Evolutionary conservation across 2,797 vertebrate species (phyloP).

Genomic region (Poeciliopsis infans): DNA sequence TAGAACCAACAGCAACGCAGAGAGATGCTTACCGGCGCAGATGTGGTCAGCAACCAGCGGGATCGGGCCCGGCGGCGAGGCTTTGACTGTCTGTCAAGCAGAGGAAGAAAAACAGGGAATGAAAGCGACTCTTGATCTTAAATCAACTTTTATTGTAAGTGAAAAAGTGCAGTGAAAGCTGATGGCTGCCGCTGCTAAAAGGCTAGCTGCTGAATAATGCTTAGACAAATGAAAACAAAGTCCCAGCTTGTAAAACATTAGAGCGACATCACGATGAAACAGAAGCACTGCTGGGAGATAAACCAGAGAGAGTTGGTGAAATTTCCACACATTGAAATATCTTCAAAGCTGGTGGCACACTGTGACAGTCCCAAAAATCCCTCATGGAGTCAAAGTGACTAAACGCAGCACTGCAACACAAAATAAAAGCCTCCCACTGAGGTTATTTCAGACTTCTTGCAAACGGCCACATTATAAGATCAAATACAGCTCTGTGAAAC

Average conservation of each 20-base stretch:
- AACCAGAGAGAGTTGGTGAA: neutral
- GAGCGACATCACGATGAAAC: neutral
- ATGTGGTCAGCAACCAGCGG: slow-evolving; percentile 52
- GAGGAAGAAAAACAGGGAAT: slow-evolving; percentile 45
- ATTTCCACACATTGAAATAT: neutral
- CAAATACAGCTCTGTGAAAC: slow-evolving; percentile 16
- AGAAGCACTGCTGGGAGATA: neutral
- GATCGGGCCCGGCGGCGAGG: slow-evolving; percentile 26
- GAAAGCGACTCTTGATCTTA: slow-evolving; percentile 22
- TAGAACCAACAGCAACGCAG: slow-evolving; percentile 14
- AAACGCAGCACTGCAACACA: neutral
- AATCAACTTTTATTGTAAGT: slow-evolving; percentile 30
- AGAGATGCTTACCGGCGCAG: slow-evolving; percentile 53
- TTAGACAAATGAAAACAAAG: slow-evolving; percentile 6
- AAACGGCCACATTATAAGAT: slow-evolving; percentile 33
- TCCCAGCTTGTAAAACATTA: neutral
- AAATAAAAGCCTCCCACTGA: slow-evolving; percentile 15
- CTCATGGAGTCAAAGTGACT: slow-evolving; percentile 6
- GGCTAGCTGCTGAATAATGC: slow-evolving; percentile 2
- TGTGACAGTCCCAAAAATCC: neutral
- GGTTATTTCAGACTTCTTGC: slow-evolving; percentile 32
- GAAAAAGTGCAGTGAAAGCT: slow-evolving; percentile 8
- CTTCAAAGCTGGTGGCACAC: slow-evolving; percentile 1
- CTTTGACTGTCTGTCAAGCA: slow-evolving; percentile 57
- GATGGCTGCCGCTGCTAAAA: slow-evolving; percentile 6